A percentile compares a stretch with the other conserved stretches of the same genome.
These are phyloP conservation scores for Antechinus flavipes DNA, from an alignment of 2,113 vertebrate genomes.

Conservation along the genomic window DNA sequence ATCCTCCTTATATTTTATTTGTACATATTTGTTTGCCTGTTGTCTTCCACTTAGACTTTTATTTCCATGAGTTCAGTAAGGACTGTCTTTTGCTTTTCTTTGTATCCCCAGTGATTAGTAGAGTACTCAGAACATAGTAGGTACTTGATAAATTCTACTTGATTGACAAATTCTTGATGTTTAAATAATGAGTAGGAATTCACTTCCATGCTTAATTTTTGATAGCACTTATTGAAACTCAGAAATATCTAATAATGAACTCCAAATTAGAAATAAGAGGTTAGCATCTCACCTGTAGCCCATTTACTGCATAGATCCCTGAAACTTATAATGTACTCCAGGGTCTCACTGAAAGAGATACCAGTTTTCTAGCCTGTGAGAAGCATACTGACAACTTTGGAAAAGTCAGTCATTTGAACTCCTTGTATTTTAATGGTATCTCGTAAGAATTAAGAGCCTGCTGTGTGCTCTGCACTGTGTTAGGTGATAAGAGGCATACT, in stretches of 20 bases:
- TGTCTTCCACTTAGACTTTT: neutral
- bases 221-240: neutral
- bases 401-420: neutral
- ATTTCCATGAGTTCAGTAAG: neutral
- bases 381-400: neutral
- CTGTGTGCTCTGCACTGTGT: neutral
- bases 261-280: neutral
- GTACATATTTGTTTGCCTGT: neutral
- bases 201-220: conserved; percentile 24
- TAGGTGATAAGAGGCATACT: neutral
- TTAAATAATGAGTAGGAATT: conserved; percentile 25
- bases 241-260: conserved; percentile 6
- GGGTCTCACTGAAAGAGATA: neutral
- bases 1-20: neutral
- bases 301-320: accelerated
- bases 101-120: neutral
- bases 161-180: conserved; percentile 8
- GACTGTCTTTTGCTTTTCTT: neutral
- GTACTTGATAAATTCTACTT: conserved; percentile 11
- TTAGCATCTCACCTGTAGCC: neutral
- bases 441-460: too few species aligned
- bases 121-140: neutral
- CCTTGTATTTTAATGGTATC: neutral
- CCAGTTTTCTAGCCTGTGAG: neutral
- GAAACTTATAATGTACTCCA: neutral